Evolutionary conservation across 2,888 invertebrate genomes (phyloP), one percentile per base, ranked within the genome.

Genomic region (Eristalinus aeneus): DNA sequence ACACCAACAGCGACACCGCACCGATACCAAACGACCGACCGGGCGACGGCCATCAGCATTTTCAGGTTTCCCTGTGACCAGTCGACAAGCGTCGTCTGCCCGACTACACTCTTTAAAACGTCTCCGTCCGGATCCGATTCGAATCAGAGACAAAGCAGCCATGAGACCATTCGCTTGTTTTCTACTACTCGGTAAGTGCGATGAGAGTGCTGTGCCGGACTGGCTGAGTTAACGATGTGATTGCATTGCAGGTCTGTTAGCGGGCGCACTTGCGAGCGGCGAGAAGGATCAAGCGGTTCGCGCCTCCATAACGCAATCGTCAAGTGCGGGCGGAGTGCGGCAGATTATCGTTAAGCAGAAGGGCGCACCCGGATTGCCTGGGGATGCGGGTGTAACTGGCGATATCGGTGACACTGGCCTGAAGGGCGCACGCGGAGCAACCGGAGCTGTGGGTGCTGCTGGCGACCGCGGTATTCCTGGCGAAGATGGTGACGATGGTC

Each of bases 301-400:
- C 1, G 63, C 39, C 16, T 9, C 69, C 39, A 46, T 71, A n/a
- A 64, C 36, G 8, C 31, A 63, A 9, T 64, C 16, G n/a, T 32
- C 27, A 5, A 23, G 11, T 27, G 32, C 27, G 5, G 16, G 8
- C 22, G 69, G 56, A 3, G 54, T 9, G 16, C 63, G 22, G 32
- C 78, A 88, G 74, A 88, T 88, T 1, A 87, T 87, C 69, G 80
- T 88, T 39, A 88, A 73, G 11, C 86, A 88, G 67, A 88, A 85
- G 56, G 89, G 89, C 27, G 84, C 88, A 4, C 88, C 89, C 1
- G 89, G 89, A 56, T 27, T 46, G 20, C 46, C 71, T 16, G 72
- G 78, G 5, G 65, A 78, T 2, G 6, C 0, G 2, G 76, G 69
- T 31, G 54, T 36, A 2, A 10, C 3, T 1, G 76, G 69, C 1